Evolutionary conservation across 1,140 invertebrate genomes (phyloP), one percentile per base, ranked within the genome.

Genomic region (Brachionus plicatilis): DNA sequence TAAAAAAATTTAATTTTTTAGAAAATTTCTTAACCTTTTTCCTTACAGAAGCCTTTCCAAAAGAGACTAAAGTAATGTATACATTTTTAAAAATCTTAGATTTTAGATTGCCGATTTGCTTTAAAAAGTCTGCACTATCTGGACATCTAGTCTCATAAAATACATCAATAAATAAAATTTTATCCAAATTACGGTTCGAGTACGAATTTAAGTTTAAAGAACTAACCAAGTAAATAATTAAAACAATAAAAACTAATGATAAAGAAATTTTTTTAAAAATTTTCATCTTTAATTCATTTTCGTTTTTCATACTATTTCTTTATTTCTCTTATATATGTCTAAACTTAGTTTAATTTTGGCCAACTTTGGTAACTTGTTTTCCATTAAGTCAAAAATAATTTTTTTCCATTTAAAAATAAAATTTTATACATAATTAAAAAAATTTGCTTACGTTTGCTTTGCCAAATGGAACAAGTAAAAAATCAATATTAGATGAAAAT

Each of bases 381-480:
- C 24, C 29, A 29, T 68, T 47, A 1, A 12, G 45, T 47, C 0
- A 47, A 47, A 47, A 11, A 14, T 7, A 47, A 14, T 47, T 47
- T 12, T 47, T 14, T 47, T 65, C 17, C 5, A 17, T 65, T 65
- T 27, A 65, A 65, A n/a, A 65, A 29, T 24, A 4, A 24, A 65
- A 65, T 29, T 65, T 65, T 37, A 37, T 37, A 7, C 33, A 37
- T 37, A 37, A 37, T 66, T 27, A 66, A 66, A 66, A 17, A 11
- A 53, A 17, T 53, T 66, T 66, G 29, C 53, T 68, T 65, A 82
- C 79, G 60, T 60, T 82, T 33, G 79, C 79, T 82, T 82, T 82
- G 9, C 79, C 79, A 14, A 82, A 82, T 68, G 79, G 79, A 6
- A 82, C n/a, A 14, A 82, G 41, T 5, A 17, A 8, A 47, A 82